phyloP scores from a whole-genome alignment of 2,888 invertebrate species.

The Pristionchus mayeri region DNA sequence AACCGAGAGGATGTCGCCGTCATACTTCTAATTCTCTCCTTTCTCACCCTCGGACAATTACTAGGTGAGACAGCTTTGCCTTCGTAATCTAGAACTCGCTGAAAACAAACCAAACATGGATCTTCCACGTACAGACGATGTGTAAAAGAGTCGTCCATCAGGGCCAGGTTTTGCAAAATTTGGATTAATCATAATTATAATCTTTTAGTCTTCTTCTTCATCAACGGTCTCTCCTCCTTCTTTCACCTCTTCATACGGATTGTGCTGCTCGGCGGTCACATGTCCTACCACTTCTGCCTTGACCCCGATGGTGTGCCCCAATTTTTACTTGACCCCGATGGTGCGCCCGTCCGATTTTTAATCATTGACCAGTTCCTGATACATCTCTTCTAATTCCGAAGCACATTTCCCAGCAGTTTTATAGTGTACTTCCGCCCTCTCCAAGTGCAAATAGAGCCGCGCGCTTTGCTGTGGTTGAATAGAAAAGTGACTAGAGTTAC shows the following conservation, averaged over 20 bases:
- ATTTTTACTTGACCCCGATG: neutral
- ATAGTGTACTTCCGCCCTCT: no score
- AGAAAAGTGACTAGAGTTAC: no score
- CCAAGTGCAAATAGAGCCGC: no score
- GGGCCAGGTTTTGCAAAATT: no score
- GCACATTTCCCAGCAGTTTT: no score
- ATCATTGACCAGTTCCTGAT: neutral
- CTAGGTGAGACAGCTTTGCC: slow-evolving; percentile 18
- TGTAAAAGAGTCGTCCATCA: no score
- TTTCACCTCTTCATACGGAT: neutral
- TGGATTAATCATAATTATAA: neutral
- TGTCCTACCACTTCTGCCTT: slow-evolving; percentile 18
- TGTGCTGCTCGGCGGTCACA: slow-evolving; percentile 7
- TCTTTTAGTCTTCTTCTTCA: neutral
- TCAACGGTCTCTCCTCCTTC: slow-evolving; percentile 21
- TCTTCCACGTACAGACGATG: no score
- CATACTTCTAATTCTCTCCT: slow-evolving; percentile 30
- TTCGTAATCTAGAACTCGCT: no score
- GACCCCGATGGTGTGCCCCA: slow-evolving; percentile 20
- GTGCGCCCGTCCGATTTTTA: neutral
- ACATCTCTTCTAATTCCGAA: no score
- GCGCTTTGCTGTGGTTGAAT: no score
- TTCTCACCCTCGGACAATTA: neutral
- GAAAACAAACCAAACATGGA: neutral
- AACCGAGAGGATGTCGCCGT: slow-evolving; percentile 25